Conservation (phyloP, 2,888 invertebrate genomes). For the Latheticus oryzae region DNA sequence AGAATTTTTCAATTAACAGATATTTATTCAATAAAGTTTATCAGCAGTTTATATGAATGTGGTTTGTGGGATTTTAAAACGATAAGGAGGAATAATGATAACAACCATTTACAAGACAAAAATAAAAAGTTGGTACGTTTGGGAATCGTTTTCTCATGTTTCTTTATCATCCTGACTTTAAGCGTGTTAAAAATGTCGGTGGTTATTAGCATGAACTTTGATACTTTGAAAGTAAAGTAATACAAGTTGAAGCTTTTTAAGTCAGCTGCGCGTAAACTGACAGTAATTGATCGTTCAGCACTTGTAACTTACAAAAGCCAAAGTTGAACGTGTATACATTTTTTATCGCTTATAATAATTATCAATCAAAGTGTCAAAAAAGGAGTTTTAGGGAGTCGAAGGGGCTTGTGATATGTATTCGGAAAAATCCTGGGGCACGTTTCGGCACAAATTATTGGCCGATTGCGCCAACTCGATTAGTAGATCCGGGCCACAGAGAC, state of each 20-base stretch:
- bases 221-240: slow-evolving; percentile 57
- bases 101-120: not conserved
- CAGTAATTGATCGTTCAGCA: slow-evolving; percentile 60
- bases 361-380: slow-evolving; percentile 53
- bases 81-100: too few relatives aligned
- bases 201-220: slow-evolving; percentile 59
- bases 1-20: too few relatives aligned
- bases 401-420: slow-evolving; percentile 1
- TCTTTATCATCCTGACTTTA: slow-evolving; percentile 25
- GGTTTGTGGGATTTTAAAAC: too few relatives aligned
- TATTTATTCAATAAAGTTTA: too few relatives aligned
- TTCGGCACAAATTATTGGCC: slow-evolving; percentile 30
- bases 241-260: slow-evolving; percentile 58
- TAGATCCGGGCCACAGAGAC: slow-evolving; percentile 18
- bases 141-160: slow-evolving; percentile 16
- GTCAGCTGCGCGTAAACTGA: slow-evolving; percentile 51
- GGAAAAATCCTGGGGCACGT: slow-evolving; percentile 23
- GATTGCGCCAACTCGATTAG: slow-evolving; percentile 34
- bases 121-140: slow-evolving; percentile 1
- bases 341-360: slow-evolving; percentile 54
- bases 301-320: slow-evolving; percentile 55
- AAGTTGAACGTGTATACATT: slow-evolving; percentile 52
- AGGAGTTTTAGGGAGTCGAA: not conserved
- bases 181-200: slow-evolving; percentile 47
- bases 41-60: too few relatives aligned